Percentiles rank a stretch among this genome's conserved stretches.
These are phyloP conservation scores for Elachura formosa DNA, from an alignment of 2,113 vertebrate species.

Conservation along the genomic window DNA sequence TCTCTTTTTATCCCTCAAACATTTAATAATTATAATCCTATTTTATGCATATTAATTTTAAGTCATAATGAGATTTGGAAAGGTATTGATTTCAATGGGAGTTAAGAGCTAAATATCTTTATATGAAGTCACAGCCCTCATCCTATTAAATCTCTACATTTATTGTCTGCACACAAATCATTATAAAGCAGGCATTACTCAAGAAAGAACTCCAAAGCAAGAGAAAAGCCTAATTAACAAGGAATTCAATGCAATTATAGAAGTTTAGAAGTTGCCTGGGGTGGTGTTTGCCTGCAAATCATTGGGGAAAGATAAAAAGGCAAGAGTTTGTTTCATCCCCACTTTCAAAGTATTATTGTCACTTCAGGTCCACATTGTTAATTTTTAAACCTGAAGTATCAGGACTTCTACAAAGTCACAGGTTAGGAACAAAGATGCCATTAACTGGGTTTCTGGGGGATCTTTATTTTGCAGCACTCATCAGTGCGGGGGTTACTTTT, in stretches of 20 bases:
- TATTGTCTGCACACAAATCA: conserved; percentile 18
- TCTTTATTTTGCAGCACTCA: neutral
- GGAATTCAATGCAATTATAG: conserved; percentile 26
- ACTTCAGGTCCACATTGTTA: neutral
- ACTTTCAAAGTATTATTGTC: conserved; percentile 10
- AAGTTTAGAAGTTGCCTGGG: conserved; percentile 25
- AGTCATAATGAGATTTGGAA: neutral
- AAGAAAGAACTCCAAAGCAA: neutral
- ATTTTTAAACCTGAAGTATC: neutral
- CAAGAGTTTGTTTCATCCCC: neutral
- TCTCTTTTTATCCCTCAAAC: neutral
- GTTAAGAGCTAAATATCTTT: conserved; percentile 5
- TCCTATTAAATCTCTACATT: conserved; percentile 10
- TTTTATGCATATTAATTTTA: neutral
- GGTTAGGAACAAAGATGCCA: neutral
- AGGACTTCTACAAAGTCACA: neutral
- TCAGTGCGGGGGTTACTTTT: neutral
- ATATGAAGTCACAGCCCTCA: neutral
- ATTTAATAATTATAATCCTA: neutral
- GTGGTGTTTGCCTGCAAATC: conserved; percentile 3
- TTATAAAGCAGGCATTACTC: neutral
- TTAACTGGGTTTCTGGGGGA: neutral
- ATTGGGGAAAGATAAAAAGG: conserved; percentile 14
- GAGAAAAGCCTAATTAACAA: conserved; percentile 46
- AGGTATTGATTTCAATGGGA: conserved; percentile 33